Evolutionary conservation across 2,797 vertebrate species (phyloP).

Genomic region (Coluber constrictor): DNA sequence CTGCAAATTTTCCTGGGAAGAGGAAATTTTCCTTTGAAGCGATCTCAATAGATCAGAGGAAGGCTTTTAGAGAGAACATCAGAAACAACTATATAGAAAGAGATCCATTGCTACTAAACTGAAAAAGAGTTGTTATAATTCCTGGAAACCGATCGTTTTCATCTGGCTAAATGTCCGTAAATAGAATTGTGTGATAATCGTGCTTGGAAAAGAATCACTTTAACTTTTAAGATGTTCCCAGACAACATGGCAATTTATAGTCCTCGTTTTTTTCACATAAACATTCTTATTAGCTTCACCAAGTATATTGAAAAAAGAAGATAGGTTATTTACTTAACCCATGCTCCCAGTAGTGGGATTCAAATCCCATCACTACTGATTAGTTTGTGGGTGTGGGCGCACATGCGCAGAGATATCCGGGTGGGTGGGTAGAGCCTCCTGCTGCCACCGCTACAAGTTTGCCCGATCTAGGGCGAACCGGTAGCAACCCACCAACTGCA

Average conservation of each 20-base stretch:
- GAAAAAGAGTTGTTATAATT: background rate
- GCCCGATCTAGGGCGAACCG: too few relatives aligned
- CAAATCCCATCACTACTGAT: too few relatives aligned
- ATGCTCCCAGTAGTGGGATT: background rate
- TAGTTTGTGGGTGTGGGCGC: too few relatives aligned
- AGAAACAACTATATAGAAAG: background rate
- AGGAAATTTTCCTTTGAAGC: background rate
- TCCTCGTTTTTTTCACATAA: background rate
- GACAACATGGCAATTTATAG: background rate
- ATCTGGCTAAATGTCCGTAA: background rate
- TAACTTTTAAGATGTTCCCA: background rate
- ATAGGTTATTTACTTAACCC: background rate
- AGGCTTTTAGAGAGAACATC: background rate
- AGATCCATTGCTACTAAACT: background rate
- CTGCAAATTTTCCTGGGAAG: background rate
- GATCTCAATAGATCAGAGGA: background rate
- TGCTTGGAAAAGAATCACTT: background rate
- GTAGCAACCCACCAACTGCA: background rate
- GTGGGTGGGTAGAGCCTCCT: too few relatives aligned
- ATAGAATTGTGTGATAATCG: background rate
- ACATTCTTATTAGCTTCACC: background rate
- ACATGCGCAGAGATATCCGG: too few relatives aligned
- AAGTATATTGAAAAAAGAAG: background rate
- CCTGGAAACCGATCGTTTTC: background rate
- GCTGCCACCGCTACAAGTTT: too few relatives aligned